A percentile compares a stretch with the other conserved stretches of the same genome.
These are phyloP conservation scores for Melanotaenia maccullochi DNA, from an alignment of 2,797 vertebrate genomes.

Conservation along the genomic window DNA sequence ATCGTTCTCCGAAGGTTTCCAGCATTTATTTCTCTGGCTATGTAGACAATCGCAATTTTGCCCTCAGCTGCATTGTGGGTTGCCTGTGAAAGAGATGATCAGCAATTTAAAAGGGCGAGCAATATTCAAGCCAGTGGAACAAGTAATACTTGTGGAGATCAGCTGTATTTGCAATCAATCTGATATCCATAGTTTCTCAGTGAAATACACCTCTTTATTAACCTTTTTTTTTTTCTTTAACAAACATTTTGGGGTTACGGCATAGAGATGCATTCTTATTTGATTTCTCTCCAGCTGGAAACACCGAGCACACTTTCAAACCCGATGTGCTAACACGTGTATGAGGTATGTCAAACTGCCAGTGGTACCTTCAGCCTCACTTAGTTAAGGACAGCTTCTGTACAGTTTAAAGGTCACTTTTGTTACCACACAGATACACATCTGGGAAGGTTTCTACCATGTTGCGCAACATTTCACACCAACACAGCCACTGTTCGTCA, in stretches of 20 bases:
- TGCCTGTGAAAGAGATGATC: conserved; percentile 38
- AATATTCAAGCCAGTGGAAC: conserved; percentile 67
- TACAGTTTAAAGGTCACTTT: conserved; percentile 58
- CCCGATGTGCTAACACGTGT: conserved; percentile 20
- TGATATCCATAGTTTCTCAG: conserved; percentile 38
- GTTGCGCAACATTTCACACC: conserved; percentile 41
- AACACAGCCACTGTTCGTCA: conserved; percentile 57
- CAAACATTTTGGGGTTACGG: conserved; percentile 26
- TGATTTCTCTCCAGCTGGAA: conserved; percentile 56
- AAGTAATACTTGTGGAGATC: conserved; percentile 46
- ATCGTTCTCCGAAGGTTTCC: conserved; percentile 38
- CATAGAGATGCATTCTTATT: conserved; percentile 59
- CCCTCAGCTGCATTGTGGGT: conserved; percentile 60
- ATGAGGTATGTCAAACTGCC: conserved; percentile 41
- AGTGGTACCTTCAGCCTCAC: conserved; percentile 54
- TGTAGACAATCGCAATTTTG: conserved; percentile 74
- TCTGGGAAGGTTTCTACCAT: conserved; percentile 27
- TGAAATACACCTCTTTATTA: conserved; percentile 22
- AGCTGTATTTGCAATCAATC: conserved; percentile 68
- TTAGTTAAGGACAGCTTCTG: conserved; percentile 49
- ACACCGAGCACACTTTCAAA: conserved; percentile 48
- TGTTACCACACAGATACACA: conserved; percentile 11
- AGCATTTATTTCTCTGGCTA: conserved; percentile 60
- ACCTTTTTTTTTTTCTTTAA: conserved; percentile 36
- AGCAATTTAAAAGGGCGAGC: conserved; percentile 51